phyloP scores from a whole-genome alignment of 2,888 invertebrate species.

The Dasysyrphus tricinctus region DNA sequence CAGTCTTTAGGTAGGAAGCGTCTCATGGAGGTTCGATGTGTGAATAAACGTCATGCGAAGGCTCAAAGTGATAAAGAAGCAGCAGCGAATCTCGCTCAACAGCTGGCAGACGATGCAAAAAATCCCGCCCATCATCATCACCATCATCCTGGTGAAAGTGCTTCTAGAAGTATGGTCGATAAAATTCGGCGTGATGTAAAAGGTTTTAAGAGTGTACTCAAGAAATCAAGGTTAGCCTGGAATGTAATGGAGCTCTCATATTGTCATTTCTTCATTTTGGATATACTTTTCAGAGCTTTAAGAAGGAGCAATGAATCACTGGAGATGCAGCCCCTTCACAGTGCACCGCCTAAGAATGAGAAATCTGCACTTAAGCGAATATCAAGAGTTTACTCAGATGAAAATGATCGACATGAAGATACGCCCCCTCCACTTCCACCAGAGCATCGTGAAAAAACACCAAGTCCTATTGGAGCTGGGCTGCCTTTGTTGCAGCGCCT shows the following conservation, averaged over 20 bases:
- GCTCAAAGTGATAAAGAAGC: slow-evolving; percentile 80
- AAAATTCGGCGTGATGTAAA: slow-evolving; percentile 93
- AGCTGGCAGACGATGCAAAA: slow-evolving; percentile 65
- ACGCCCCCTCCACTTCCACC: slow-evolving; percentile 73
- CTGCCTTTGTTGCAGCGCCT: slow-evolving; percentile 91
- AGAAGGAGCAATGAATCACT: slow-evolving; percentile 86
- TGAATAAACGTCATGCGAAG: slow-evolving; percentile 84
- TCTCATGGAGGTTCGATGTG: slow-evolving; percentile 91
- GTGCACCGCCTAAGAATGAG: slow-evolving; percentile 82
- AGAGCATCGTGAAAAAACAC: slow-evolving; percentile 84
- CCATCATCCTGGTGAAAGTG: slow-evolving; percentile 84
- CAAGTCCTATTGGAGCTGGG: slow-evolving; percentile 92
- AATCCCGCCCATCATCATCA: slow-evolving; percentile 41
- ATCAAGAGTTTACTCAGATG: slow-evolving; percentile 90
- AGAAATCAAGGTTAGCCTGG: slow-evolving; percentile 84
- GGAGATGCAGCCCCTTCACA: slow-evolving; percentile 87
- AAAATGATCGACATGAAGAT: slow-evolving; percentile 86
- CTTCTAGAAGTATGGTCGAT: slow-evolving; percentile 91
- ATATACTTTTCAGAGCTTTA: slow-evolving; percentile 74
- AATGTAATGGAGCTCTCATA: neutral
- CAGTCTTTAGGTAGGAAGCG: slow-evolving; percentile 94
- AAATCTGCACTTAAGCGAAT: slow-evolving; percentile 89
- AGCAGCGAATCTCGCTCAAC: slow-evolving; percentile 77
- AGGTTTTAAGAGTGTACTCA: slow-evolving; percentile 86
- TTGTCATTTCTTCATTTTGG: neutral